Conservation (phyloP, 2,113 vertebrate species). For the Pholis gunnellus region DNA sequence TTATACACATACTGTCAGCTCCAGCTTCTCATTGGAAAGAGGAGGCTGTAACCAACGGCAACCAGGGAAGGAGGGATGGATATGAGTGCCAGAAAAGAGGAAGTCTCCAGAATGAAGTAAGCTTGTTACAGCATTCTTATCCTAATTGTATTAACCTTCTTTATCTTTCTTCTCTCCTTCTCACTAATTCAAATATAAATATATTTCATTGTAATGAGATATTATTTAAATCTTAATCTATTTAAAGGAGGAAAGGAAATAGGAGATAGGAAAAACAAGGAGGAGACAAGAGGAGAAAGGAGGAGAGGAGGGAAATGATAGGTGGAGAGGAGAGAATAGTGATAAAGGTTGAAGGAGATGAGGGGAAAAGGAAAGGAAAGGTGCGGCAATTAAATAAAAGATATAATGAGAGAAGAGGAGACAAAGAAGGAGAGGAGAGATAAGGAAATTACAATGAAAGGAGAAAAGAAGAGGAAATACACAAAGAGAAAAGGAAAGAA, state of each 20-base stretch:
- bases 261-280: neutral
- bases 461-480: neutral
- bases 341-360: neutral
- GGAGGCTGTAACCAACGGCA: constrained; percentile 35
- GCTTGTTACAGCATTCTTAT: neutral
- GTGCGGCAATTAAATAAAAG: neutral
- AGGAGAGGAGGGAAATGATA: neutral
- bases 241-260: neutral
- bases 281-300: too few species aligned
- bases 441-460: neutral
- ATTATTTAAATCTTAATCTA: too few species aligned
- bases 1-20: neutral
- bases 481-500: neutral
- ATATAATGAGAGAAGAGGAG: neutral
- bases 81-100: constrained; percentile 25
- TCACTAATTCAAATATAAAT: too few species aligned
- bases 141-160: too few species aligned
- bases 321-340: neutral
- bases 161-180: too few species aligned
- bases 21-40: constrained; percentile 7
- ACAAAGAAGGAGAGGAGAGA: neutral
- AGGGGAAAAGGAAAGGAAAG: neutral
- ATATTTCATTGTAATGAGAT: too few species aligned
- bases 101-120: neutral
- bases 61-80: constrained; percentile 3